phyloP scores from a whole-genome alignment of 2,888 invertebrate genomes.

The Petrolisthes cinctipes region DNA sequence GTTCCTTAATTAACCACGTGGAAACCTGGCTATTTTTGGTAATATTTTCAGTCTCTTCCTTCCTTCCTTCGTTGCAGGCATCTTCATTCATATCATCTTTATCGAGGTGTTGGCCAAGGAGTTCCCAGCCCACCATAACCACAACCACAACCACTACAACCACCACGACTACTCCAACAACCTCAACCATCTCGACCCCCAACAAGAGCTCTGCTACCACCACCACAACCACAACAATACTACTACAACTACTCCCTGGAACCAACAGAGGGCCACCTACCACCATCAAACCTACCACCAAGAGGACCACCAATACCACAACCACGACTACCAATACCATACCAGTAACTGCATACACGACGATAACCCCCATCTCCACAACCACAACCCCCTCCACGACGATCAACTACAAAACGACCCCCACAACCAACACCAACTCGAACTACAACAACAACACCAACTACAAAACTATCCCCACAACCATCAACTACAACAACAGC shows the following conservation, averaged over 20 bases:
- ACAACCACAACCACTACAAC: conserved; percentile 25
- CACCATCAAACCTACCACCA: neutral
- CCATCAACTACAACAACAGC: neutral
- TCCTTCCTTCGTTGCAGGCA: conserved; percentile 37
- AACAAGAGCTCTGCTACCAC: neutral
- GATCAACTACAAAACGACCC: neutral
- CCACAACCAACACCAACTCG: neutral
- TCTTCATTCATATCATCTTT: conserved; percentile 64
- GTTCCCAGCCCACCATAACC: conserved; percentile 52
- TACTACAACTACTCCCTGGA: neutral
- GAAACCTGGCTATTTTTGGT: too few species aligned
- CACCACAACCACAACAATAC: neutral
- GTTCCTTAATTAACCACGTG: too few species aligned
- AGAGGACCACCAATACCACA: conserved; percentile 4
- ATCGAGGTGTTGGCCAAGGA: conserved; percentile 64
- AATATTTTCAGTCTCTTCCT: too few species aligned
- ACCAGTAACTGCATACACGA: neutral
- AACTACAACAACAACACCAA: neutral
- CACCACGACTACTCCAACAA: neutral
- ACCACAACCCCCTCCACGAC: neutral
- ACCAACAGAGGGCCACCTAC: neutral
- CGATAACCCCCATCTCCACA: neutral
- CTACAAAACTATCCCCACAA: neutral
- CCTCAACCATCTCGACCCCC: neutral
- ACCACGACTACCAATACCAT: neutral